Base-by-base conservation (phyloP, 2,888 invertebrate species). In the Ormia ochracea region DNA sequence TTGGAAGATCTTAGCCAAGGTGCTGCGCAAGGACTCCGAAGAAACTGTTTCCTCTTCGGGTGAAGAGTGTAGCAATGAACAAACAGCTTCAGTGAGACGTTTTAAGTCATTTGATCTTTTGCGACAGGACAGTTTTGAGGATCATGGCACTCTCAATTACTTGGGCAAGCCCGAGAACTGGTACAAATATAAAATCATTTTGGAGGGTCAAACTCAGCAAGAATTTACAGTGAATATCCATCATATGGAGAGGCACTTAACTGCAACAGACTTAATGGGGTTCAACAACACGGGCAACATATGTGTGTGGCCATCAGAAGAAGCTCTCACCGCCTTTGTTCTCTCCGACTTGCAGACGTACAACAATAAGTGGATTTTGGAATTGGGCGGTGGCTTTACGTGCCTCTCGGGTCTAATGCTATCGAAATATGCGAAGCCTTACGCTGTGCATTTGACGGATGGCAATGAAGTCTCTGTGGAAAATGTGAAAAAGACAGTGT, bases 381-480 rank as follows among this genome's bases (percentile, higher is more conserved):
- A 96, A 88, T 90, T 96, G 48, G 96, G 96, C 2, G 96, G 96
- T 17, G 96, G 96, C 3, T 96, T 96, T 94, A 95, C 95, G 19
- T 95, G 95, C 83, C 90, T 96, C 31, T 95, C 95, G 6, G 96
- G 95, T 1, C 89, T 96, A 12, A 92, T 94, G 86, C 91, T 92
- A 59, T 93, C 94, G 72, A 93, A 94, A 85, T 93, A 93, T 84
- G 92, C 93, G 70, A 90, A 91, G 58, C 92, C 94, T 0, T 90
- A 91, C 82, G 90, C 91, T 23, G 93, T 96, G 4, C 91, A 93
- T 81, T 90, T 96, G 36, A 95, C 95, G 12, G 96, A 96, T 87
- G 96, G 96, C 36, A 96, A 96, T 89, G 92, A 92, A 84, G 91
- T 92, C 45, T 94, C 95, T 73, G 92, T 95, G 50, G 92, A 93